Evolutionary conservation across 2,113 vertebrate species (phyloP), one percentile per base, ranked within the genome.

Genomic region (Myodes glareolus): DNA sequence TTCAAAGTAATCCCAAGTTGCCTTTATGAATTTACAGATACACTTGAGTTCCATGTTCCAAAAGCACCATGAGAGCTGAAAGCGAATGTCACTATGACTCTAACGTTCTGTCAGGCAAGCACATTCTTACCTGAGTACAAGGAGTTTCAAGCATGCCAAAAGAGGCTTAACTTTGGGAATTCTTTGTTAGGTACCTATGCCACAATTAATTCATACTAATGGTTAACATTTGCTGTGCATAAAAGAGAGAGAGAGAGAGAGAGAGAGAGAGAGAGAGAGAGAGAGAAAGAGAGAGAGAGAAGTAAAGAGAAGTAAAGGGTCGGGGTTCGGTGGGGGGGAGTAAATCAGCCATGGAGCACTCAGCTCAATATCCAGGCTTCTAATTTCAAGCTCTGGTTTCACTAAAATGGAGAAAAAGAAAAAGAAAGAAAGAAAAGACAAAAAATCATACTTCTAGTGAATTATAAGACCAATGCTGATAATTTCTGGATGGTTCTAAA

Each of bases 1-100:
- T 95, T 96, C 50, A 36, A 88, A 97, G 31, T 93, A 45, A 87
- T 82, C 84, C 52, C 45, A 73, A 4, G 12, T 78, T 45, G 16
- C 12, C 58, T 92, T 68, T 58, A 45, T 58, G 96, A 93, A 14
- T 81, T 36, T 61, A 87, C 92, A 45, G 68, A 88, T 75, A 92
- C 12, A 78, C 45, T 78, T 90, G 52, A 91, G 31, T 58, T 87
- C 36, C 9, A 0, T 39, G 11, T 90, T 36, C 80, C n/a, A 55
- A 68, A 50, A 50, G 23, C 14, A 12, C 8, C n/a, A 67, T 81
- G 45, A 94, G n/a, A 92, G 2, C 45, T 73, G 7, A 67, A 47
- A 92, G 25, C 50, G 6, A 92, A 85, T 88, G 63, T 92, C 87
- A 70, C 14, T 17, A 11, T 58, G 31, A 89, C 23, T 67, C 42